Evolutionary conservation across 2,888 invertebrate species (phyloP), one percentile per base, ranked within the genome.

Genomic region (Cataglyphis rosenhaueri): DNA sequence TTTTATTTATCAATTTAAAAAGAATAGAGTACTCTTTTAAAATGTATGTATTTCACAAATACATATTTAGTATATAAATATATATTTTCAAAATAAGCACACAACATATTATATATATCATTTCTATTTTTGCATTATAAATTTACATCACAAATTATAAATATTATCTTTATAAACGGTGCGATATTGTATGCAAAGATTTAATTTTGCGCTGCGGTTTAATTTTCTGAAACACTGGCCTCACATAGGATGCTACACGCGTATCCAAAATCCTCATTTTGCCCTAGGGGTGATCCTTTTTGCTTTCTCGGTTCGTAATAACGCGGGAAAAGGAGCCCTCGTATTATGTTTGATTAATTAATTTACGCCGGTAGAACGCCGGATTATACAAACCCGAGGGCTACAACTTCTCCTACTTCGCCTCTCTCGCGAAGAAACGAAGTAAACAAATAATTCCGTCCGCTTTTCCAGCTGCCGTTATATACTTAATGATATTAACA

Each of bases 311-410:
- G 41, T 44, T 25, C 68, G 82, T 82, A 87, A 88, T 88, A 88
- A 87, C 84, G 78, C 65, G 64, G 81, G 64, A 68, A 84, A 85
- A 75, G 78, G 84, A 73, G 78, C 29, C 55, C 41, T 78, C 64
- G 71, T 73, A 83, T 68, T 84, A 83, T 82, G 78, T 87, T 83
- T 83, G 81, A 68, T 85, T 88, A 88, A 88, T 88, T 88, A 88
- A 88, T 88, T 88, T 87, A 88, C 73, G 75, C 79, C 71, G 74
- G 61, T 81, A 62, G 75, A 61, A 65, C 82, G 62, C 75, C 65
- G 88, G 83, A 86, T 88, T 87, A 52, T 52, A 86, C 81, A 57
- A 83, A 78, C 48, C 66, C 76, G 55, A 48, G 62, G 82, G 59
- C 70, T 55, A 25, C 76, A 84, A 73, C 70, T 38, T 82, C 61